phyloP scores from a whole-genome alignment of 2,113 vertebrate genomes.

The Vulpes vulpes region DNA sequence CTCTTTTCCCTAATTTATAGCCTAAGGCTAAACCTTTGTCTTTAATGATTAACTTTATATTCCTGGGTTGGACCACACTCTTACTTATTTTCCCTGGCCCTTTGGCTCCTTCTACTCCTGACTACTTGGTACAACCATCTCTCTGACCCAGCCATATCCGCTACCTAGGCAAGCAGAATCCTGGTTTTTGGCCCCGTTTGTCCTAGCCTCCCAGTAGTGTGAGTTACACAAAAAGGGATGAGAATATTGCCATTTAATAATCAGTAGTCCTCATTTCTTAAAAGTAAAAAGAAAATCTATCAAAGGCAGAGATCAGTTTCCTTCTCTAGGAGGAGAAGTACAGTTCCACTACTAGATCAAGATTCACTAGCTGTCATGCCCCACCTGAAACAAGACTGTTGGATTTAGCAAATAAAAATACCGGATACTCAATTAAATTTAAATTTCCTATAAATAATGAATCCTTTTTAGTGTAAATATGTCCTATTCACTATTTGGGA shows the following conservation, averaged over 20 bases:
- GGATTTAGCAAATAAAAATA: background rate
- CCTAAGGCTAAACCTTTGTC: background rate
- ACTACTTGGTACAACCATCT: background rate
- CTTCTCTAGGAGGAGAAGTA: background rate
- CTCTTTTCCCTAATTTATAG: background rate
- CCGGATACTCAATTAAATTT: background rate
- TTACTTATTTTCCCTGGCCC: background rate
- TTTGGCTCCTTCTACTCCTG: background rate
- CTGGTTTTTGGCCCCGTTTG: background rate
- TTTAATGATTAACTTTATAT: background rate
- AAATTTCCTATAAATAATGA: background rate
- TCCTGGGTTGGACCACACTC: background rate
- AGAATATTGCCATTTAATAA: background rate
- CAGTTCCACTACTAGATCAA: background rate
- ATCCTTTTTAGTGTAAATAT: background rate
- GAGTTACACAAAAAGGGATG: background rate
- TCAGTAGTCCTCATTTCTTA: background rate
- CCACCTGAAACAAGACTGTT: background rate
- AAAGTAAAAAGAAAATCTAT: background rate
- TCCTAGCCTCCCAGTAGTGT: background rate
- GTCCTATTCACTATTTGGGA: background rate
- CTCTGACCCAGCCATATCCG: background rate
- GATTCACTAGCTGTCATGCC: background rate
- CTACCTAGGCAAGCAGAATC: background rate
- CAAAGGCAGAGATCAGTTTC: background rate